A percentile compares a stretch with the other conserved stretches of the same genome.
phyloP scores from a whole-genome alignment of 2,797 vertebrate genomes.

The Enteromius anoplus region DNA sequence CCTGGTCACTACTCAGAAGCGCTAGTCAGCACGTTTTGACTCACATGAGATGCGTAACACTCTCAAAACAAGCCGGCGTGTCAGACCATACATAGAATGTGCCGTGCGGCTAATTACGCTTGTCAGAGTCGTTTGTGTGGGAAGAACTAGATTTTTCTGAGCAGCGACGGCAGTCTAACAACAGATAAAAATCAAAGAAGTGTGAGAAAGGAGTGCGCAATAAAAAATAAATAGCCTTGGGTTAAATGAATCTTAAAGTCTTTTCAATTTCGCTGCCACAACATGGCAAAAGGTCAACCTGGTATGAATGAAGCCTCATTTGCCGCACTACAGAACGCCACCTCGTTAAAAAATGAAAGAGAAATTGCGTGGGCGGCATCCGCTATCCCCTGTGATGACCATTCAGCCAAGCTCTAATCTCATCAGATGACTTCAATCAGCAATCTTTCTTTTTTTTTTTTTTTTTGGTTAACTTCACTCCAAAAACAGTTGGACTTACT shows the following conservation, averaged over 20 bases:
- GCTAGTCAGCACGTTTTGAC: background rate
- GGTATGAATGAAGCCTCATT: constrained; percentile 45
- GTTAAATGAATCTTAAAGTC: constrained; percentile 43
- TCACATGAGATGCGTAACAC: background rate
- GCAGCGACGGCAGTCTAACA: constrained; percentile 10
- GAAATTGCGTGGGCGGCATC: constrained; percentile 34
- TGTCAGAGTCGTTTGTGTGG: constrained; percentile 22
- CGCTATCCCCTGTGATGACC: constrained; percentile 30
- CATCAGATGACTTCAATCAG: constrained; percentile 50
- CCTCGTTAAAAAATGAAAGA: constrained; percentile 19
- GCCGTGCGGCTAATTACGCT: constrained; percentile 28
- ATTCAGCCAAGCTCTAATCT: constrained; percentile 49
- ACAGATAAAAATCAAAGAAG: constrained; percentile 50
- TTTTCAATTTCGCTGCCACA: constrained; percentile 37
- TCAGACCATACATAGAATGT: constrained; percentile 16
- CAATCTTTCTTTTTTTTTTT: constrained; percentile 26
- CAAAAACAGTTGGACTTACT: constrained; percentile 2
- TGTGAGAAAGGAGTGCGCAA: constrained; percentile 28
- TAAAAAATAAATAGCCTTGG: constrained; percentile 43
- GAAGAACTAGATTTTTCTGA: constrained; percentile 29
- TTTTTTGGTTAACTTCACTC: constrained; percentile 37
- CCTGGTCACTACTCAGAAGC: background rate
- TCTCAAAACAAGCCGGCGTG: background rate
- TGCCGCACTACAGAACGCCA: background rate
- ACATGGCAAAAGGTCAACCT: constrained; percentile 46